Conservation (phyloP, 1,140 invertebrate genomes). For the Cardiocondyla obscurior region DNA sequence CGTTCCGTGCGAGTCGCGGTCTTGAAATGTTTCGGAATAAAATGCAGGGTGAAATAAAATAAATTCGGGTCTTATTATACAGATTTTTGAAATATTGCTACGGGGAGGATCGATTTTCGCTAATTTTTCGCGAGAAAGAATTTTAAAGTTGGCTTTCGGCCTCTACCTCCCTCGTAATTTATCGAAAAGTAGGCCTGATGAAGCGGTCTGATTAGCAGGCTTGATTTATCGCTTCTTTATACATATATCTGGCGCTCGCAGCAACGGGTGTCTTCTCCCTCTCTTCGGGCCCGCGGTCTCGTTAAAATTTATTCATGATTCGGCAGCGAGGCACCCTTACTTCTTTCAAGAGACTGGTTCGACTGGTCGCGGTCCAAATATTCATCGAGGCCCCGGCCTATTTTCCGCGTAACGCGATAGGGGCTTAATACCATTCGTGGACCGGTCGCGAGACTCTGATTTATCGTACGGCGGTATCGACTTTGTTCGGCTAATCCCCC, state of each 20-base stretch:
- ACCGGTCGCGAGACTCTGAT: slow-evolving; percentile 64
- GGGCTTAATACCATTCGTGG: slow-evolving; percentile 66
- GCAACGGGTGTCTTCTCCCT: slow-evolving; percentile 24
- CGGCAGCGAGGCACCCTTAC: slow-evolving; percentile 60
- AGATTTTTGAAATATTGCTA: neutral
- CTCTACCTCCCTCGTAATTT: slow-evolving; percentile 64
- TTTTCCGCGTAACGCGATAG: slow-evolving; percentile 71
- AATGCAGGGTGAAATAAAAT: no score
- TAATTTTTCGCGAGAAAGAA: slow-evolving; percentile 39
- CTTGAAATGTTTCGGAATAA: neutral
- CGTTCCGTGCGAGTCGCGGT: neutral
- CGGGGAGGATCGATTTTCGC: neutral
- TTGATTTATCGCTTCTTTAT: slow-evolving; percentile 73
- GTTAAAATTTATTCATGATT: slow-evolving; percentile 79
- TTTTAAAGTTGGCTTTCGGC: neutral
- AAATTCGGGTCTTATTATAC: no score
- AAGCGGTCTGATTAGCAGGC: slow-evolving; percentile 74
- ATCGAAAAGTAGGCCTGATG: slow-evolving; percentile 73
- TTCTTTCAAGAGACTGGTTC: slow-evolving; percentile 68
- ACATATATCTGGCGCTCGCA: slow-evolving; percentile 43
- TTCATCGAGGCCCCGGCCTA: slow-evolving; percentile 61
- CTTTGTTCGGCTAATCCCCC: slow-evolving; percentile 66
- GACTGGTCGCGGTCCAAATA: slow-evolving; percentile 74
- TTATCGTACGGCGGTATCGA: slow-evolving; percentile 70
- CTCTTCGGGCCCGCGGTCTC: slow-evolving; percentile 60